A percentile compares a stretch with the other conserved stretches of the same genome.
These are phyloP conservation scores for Pandemis cinnamomeana DNA, from an alignment of 2,888 invertebrate genomes.

Conservation along the genomic window DNA sequence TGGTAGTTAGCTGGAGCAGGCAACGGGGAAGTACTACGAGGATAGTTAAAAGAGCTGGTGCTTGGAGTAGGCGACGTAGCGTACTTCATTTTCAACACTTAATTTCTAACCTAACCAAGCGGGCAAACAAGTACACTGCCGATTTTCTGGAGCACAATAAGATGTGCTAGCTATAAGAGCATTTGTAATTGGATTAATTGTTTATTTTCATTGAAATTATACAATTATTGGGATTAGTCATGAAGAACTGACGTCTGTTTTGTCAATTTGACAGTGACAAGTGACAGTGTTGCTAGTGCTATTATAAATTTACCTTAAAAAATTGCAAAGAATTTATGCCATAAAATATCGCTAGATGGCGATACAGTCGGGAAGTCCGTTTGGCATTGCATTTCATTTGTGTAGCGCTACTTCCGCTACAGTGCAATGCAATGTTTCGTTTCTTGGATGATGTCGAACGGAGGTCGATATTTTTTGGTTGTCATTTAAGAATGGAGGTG, in stretches of 20 bases:
- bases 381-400: too few relatives aligned
- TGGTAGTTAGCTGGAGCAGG: constrained; percentile 89
- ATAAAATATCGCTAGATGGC: constrained; percentile 1
- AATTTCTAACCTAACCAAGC: constrained; percentile 2
- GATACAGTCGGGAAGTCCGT: neutral
- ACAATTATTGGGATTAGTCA: constrained; percentile 19
- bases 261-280: constrained; percentile 26
- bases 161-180: constrained; percentile 4
- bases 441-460: too few relatives aligned
- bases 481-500: neutral
- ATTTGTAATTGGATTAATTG: constrained; percentile 36
- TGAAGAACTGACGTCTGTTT: constrained; percentile 3
- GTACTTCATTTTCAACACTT: constrained; percentile 80
- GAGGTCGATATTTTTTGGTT: too few relatives aligned
- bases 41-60: constrained; percentile 61
- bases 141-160: neutral
- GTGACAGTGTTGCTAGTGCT: constrained; percentile 3
- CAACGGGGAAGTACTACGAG: constrained; percentile 86
- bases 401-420: too few relatives aligned
- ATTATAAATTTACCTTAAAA: neutral
- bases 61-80: constrained; percentile 85
- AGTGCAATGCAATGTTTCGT: too few relatives aligned
- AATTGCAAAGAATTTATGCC: neutral
- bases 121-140: neutral
- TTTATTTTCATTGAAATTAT: constrained; percentile 36